These are phyloP conservation scores for Heliconius sara DNA, from an alignment of 2,888 invertebrate genomes.

Conservation along the genomic window DNA sequence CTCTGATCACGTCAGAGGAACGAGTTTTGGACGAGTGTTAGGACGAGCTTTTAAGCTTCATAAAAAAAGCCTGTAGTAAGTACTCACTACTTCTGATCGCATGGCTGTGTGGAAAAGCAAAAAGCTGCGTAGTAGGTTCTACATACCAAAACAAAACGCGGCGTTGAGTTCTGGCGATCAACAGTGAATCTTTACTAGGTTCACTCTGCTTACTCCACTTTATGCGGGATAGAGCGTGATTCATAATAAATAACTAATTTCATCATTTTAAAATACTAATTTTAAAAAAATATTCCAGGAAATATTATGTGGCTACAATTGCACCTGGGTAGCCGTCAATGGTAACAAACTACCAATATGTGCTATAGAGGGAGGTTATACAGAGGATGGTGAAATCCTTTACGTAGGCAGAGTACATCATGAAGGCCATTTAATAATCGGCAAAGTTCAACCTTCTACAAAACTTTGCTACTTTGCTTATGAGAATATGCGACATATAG, in stretches of 20 bases:
- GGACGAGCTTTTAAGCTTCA: too few relatives aligned
- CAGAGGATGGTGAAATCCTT: slow-evolving; percentile 64
- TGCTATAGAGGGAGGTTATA: slow-evolving; percentile 86
- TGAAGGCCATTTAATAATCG: slow-evolving; percentile 88
- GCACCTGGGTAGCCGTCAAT: slow-evolving; percentile 80
- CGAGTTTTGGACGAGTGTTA: too few relatives aligned
- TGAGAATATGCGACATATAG: background rate
- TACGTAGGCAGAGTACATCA: slow-evolving; percentile 43
- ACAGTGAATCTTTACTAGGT: background rate
- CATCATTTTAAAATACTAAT: too few relatives aligned
- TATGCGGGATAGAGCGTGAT: background rate
- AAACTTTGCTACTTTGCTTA: slow-evolving; percentile 89
- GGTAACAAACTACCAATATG: slow-evolving; percentile 86
- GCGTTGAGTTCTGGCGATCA: too few relatives aligned
- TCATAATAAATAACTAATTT: too few relatives aligned
- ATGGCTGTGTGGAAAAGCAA: too few relatives aligned
- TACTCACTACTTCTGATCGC: too few relatives aligned
- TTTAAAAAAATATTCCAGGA: slow-evolving; percentile 42
- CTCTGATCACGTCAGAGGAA: too few relatives aligned
- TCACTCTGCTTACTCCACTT: background rate
- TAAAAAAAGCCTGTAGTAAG: too few relatives aligned
- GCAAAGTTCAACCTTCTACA: slow-evolving; percentile 88
- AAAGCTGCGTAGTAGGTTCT: too few relatives aligned
- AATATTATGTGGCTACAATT: slow-evolving; percentile 70
- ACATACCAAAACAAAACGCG: too few relatives aligned